Percentiles rank a stretch among this genome's conserved stretches.
phyloP scores from a whole-genome alignment of 2,797 vertebrate genomes.

The Sebastes iracundus region DNA sequence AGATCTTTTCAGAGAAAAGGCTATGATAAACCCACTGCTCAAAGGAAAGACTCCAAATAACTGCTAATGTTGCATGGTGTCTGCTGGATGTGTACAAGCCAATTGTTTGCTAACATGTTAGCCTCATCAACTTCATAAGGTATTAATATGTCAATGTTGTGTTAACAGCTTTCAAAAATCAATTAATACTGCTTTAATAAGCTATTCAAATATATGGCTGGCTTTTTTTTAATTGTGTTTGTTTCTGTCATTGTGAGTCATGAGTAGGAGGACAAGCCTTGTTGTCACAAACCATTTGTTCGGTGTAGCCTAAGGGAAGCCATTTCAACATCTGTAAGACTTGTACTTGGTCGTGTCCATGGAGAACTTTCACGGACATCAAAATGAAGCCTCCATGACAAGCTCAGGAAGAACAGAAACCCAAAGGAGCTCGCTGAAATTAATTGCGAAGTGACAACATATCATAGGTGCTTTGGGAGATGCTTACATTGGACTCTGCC shows the following conservation, averaged over 20 bases:
- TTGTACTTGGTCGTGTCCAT: background rate
- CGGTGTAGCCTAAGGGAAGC: background rate
- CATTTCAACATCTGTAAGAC: slow-evolving; percentile 27
- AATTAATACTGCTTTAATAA: background rate
- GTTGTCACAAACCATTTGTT: background rate
- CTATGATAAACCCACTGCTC: background rate
- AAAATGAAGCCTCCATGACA: slow-evolving; percentile 2
- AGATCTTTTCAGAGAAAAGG: background rate
- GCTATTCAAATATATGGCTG: background rate
- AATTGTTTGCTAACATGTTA: background rate
- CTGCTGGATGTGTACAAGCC: background rate
- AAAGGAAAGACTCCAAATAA: background rate
- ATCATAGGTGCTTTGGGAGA: background rate
- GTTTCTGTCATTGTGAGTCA: background rate
- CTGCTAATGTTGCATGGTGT: background rate
- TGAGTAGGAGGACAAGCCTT: background rate
- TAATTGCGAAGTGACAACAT: background rate
- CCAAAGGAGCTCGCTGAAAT: background rate
- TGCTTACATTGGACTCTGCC: background rate
- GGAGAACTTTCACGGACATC: slow-evolving; percentile 9
- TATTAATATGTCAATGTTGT: background rate
- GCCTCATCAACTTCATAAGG: background rate
- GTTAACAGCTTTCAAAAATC: background rate
- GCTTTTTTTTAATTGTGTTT: background rate
- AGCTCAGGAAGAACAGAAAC: slow-evolving; percentile 2